A percentile compares a stretch with the other conserved stretches of the same genome.
phyloP scores from a whole-genome alignment of 2,113 vertebrate genomes.

The Panthera tigris region DNA sequence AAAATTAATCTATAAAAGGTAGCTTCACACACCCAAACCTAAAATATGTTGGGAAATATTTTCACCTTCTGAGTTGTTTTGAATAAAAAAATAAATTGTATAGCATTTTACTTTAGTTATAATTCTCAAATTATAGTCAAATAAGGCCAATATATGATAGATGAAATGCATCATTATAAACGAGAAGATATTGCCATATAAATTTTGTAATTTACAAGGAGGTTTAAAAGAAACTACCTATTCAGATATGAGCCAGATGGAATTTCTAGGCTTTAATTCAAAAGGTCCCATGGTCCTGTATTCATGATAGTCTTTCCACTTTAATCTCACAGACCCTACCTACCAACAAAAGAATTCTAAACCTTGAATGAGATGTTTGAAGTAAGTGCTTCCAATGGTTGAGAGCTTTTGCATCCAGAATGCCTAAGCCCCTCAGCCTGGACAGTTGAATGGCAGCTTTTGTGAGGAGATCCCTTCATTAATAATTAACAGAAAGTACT shows the following conservation, averaged over 20 bases:
- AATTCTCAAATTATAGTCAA: background rate
- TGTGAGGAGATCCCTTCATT: conserved; percentile 42
- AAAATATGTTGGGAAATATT: background rate
- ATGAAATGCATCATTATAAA: background rate
- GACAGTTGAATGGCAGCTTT: conserved; percentile 41
- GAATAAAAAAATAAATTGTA: background rate
- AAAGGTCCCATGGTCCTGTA: conserved; percentile 6
- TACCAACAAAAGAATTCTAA: conserved; percentile 59
- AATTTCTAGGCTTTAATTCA: conserved; percentile 39
- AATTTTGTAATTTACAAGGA: background rate
- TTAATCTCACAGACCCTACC: conserved; percentile 35
- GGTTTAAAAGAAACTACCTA: conserved; percentile 13
- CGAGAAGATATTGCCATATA: background rate
- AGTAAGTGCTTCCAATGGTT: conserved; percentile 26
- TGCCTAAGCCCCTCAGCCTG: conserved; percentile 4
- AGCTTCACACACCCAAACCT: background rate
- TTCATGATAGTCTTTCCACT: conserved; percentile 35
- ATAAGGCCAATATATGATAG: background rate
- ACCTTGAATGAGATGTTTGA: conserved; percentile 61
- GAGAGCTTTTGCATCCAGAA: conserved; percentile 22
- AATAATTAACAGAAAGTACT: conserved; percentile 61
- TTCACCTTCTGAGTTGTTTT: background rate
- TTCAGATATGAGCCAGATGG: conserved; percentile 48
- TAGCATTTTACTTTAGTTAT: background rate
- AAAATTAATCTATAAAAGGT: background rate